Percentiles rank a stretch among this genome's conserved stretches.
Conservation (phyloP, 1,140 invertebrate genomes). For the Microplitis mediator region DNA sequence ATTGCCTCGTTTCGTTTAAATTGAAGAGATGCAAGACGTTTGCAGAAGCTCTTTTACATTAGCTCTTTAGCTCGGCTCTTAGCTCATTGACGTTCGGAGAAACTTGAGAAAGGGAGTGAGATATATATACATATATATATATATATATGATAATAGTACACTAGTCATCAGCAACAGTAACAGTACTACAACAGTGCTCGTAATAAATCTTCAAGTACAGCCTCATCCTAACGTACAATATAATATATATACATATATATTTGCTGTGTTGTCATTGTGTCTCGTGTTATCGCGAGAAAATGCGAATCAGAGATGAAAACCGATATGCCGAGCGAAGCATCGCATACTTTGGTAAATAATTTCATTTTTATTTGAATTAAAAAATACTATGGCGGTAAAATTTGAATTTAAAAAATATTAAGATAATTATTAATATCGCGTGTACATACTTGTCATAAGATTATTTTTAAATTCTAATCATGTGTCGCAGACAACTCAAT, state of each 20-base stretch:
- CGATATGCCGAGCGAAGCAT: constrained; percentile 49
- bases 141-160: background rate
- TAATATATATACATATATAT: constrained; percentile 11
- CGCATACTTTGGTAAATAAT: constrained; percentile 50
- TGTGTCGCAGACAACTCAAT: constrained; percentile 28
- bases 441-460: no score
- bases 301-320: constrained; percentile 54
- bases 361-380: no score
- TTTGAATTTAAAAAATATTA: background rate
- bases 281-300: constrained; percentile 31
- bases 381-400: no score
- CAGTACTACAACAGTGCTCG: constrained; percentile 1
- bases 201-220: no score
- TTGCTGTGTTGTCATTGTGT: background rate
- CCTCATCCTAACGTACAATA: background rate
- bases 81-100: constrained; percentile 33
- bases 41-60: constrained; percentile 1
- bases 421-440: background rate
- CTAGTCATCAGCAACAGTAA: background rate
- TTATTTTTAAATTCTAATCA: constrained; percentile 36
- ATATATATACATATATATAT: background rate
- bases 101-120: constrained; percentile 12
- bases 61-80: background rate
- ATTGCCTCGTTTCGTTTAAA: constrained; percentile 34
- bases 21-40: constrained; percentile 28